These are phyloP conservation scores for Morpho achilles DNA, from an alignment of 2,888 invertebrate genomes.

Conservation along the genomic window DNA sequence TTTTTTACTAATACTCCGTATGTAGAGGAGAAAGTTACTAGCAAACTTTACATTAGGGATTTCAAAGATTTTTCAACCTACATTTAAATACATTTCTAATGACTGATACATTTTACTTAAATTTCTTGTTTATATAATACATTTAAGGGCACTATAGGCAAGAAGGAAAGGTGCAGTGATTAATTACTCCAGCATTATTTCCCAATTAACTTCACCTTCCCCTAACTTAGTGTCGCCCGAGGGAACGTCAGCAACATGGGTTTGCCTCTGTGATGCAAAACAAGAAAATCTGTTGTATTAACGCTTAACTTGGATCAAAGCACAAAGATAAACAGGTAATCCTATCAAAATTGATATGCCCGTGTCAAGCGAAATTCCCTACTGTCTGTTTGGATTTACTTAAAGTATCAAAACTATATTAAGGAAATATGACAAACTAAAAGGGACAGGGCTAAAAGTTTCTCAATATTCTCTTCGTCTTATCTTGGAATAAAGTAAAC, in stretches of 20 bases:
- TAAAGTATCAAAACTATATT: too few relatives aligned
- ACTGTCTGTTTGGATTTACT: constrained; percentile 7
- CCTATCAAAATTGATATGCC: constrained; percentile 20
- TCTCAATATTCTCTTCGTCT: too few relatives aligned
- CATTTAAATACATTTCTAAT: too few relatives aligned
- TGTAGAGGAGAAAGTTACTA: too few relatives aligned
- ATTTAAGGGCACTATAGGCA: constrained; percentile 5
- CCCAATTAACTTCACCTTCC: constrained; percentile 75
- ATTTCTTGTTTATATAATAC: constrained; percentile 5
- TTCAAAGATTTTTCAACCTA: too few relatives aligned
- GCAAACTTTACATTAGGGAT: too few relatives aligned
- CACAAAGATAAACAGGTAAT: constrained; percentile 54
- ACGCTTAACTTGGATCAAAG: constrained; percentile 50
- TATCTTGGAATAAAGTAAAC: too few relatives aligned
- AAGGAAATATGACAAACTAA: too few relatives aligned
- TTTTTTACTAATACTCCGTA: too few relatives aligned
- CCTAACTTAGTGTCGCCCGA: constrained; percentile 52
- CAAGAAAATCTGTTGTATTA: constrained; percentile 63
- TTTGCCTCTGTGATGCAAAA: constrained; percentile 43
- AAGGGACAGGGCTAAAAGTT: too few relatives aligned
- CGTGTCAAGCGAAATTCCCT: constrained; percentile 14
- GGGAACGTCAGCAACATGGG: constrained; percentile 41
- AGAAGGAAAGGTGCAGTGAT: constrained; percentile 49
- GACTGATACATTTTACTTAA: too few relatives aligned
- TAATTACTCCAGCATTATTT: constrained; percentile 75